phyloP scores from a whole-genome alignment of 2,888 invertebrate genomes.

The Sphaerophoria taeniata region DNA sequence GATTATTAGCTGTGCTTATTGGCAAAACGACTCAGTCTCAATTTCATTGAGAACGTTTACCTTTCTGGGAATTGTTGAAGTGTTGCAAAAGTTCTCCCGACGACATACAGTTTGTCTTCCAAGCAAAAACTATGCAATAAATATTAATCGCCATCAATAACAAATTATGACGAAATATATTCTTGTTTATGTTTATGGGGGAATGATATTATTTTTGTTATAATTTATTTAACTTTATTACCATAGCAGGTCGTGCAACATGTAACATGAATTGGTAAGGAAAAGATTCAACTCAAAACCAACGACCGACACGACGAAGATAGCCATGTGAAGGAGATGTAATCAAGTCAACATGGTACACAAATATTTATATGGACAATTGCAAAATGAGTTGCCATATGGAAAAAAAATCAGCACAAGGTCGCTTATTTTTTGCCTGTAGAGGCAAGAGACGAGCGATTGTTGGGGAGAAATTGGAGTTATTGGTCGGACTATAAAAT shows the following conservation, averaged over 20 bases:
- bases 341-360: too few relatives aligned
- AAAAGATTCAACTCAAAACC: conserved; percentile 28
- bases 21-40: background rate
- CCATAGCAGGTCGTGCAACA: conserved; percentile 53
- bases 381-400: too few relatives aligned
- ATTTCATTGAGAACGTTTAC: background rate
- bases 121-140: conserved; percentile 34
- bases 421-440: too few relatives aligned
- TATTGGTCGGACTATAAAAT: too few relatives aligned
- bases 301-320: background rate
- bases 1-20: background rate
- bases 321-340: conserved; percentile 21
- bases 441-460: too few relatives aligned
- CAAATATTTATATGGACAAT: too few relatives aligned
- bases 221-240: conserved; percentile 69
- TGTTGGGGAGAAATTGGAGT: too few relatives aligned
- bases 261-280: conserved; percentile 50
- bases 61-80: background rate
- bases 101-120: conserved; percentile 16
- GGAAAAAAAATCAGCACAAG: too few relatives aligned
- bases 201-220: conserved; percentile 71
- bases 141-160: conserved; percentile 65
- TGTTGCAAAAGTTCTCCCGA: conserved; percentile 47
- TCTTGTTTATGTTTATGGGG: conserved; percentile 22
- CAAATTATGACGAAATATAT: conserved; percentile 67